Evolutionary conservation across 2,797 vertebrate species (phyloP).

Genomic region (Enoplosus armatus): DNA sequence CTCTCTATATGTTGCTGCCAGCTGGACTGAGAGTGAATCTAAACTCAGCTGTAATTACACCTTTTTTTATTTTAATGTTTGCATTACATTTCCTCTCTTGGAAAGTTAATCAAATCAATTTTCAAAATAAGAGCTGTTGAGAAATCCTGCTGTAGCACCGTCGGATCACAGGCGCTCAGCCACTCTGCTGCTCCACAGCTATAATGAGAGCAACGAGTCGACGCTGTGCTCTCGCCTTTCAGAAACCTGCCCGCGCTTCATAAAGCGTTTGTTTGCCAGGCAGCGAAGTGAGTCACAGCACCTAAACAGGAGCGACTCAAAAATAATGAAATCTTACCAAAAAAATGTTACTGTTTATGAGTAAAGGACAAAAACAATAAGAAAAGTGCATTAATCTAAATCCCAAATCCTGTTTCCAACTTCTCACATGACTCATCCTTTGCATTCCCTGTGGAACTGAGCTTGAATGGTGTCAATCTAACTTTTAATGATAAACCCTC

Average conservation of each 20-base stretch:
- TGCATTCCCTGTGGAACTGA: slow-evolving; percentile 24
- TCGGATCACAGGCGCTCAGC: slow-evolving; percentile 37
- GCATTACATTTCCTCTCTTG: background rate
- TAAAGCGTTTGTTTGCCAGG: slow-evolving; percentile 41
- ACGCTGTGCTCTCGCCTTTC: slow-evolving; percentile 32
- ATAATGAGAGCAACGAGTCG: slow-evolving; percentile 51
- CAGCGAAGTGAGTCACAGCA: slow-evolving; percentile 22
- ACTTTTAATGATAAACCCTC: slow-evolving; percentile 34
- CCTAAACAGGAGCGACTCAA: background rate
- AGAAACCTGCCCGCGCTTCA: slow-evolving; percentile 38
- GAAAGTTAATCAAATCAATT: background rate
- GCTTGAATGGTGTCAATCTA: slow-evolving; percentile 34
- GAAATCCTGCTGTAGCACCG: background rate
- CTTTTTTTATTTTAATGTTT: background rate
- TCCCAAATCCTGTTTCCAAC: slow-evolving; percentile 7
- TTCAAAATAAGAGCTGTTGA: background rate
- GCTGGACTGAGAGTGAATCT: slow-evolving; percentile 10
- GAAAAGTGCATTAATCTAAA: slow-evolving; percentile 7
- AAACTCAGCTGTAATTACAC: background rate
- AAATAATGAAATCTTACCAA: background rate
- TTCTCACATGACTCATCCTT: slow-evolving; percentile 29
- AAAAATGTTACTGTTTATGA: no score
- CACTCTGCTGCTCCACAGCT: slow-evolving; percentile 46
- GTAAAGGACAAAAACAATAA: slow-evolving; percentile 16
- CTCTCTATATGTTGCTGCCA: slow-evolving; percentile 10